Evolutionary conservation across 2,113 vertebrate species (phyloP), one percentile per base, ranked within the genome.

Genomic region (Cnemophilus loriae): DNA sequence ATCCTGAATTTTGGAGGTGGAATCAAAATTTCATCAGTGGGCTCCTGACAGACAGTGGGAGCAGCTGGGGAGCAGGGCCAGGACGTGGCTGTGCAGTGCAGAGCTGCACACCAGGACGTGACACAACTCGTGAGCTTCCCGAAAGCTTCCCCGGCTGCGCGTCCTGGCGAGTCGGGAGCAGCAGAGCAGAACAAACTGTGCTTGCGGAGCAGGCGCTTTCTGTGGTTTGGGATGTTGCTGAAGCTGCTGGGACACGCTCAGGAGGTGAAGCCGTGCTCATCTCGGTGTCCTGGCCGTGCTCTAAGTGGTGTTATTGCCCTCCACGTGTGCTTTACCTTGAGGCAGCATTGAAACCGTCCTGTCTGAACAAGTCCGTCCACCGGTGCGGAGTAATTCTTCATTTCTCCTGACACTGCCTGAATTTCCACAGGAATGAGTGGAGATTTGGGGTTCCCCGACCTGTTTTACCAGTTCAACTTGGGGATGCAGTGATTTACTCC

Each of bases 81-180:
- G 80, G 63, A 23, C 33, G 42, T 11, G 74, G n/a, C 8, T 3
- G 2, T 14, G 78, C 17, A 4, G 22, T 4, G 26, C 13, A 15
- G 28, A 59, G 44, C 49, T 57, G 57, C 35, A 1, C 1, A 3
- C 10, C 67, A 37, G 53, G 63, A 18, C 3, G 6, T 0, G 2
- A 8, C 74, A 53, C 20, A 15, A 1, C 50, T n/a, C 7, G 1
- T 0, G 19, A 84, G 79, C 63, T 53, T 49, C 69, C 71, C 35
- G 3, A 22, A 47, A 1, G 0, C 26, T 32, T 37, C 1, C 1
- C 56, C 32, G 26, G 33, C 50, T 5, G 28, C 3, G 0, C 28
- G 13, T 83, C 39, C 23, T 0, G 0, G 20, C 0, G 3, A 1
- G 30, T 44, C 2, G 0, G 12, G 37, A 42, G 55, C 57, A 44